Evolutionary conservation across 2,797 vertebrate genomes (phyloP).

Genomic region (Clarias fuscus): DNA sequence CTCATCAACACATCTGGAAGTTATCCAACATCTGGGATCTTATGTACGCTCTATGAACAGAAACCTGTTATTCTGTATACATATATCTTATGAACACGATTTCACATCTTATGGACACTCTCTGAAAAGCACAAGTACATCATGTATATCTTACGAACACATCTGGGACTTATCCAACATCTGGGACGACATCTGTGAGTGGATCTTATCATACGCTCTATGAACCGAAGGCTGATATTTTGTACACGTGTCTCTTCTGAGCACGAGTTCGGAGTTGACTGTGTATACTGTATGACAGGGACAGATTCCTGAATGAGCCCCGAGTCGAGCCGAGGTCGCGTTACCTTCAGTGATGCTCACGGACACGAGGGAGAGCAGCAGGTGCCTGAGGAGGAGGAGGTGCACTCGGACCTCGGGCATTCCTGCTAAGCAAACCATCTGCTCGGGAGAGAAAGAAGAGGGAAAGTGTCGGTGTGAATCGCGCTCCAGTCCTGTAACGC

Average conservation of each 20-base stretch:
- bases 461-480: background rate
- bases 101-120: too few relatives aligned
- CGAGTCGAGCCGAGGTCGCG: background rate
- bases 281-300: background rate
- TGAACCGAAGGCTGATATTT: too few relatives aligned
- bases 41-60: too few relatives aligned
- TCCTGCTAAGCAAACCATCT: background rate
- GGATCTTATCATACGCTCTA: background rate
- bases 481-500: background rate
- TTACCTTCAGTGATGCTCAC: constrained; percentile 9
- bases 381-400: background rate
- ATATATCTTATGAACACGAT: too few relatives aligned
- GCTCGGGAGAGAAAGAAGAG: background rate
- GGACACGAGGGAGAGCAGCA: background rate
- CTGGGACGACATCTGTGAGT: too few relatives aligned
- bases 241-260: too few relatives aligned
- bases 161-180: too few relatives aligned
- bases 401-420: background rate
- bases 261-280: background rate
- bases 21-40: too few relatives aligned
- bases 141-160: background rate
- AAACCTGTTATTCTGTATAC: too few relatives aligned
- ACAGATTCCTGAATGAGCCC: background rate
- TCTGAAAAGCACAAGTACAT: too few relatives aligned
- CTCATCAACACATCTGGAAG: too few relatives aligned